Evolutionary conservation across 1,140 invertebrate genomes (phyloP).

Genomic region (Pseudomyrmex dendroicus): DNA sequence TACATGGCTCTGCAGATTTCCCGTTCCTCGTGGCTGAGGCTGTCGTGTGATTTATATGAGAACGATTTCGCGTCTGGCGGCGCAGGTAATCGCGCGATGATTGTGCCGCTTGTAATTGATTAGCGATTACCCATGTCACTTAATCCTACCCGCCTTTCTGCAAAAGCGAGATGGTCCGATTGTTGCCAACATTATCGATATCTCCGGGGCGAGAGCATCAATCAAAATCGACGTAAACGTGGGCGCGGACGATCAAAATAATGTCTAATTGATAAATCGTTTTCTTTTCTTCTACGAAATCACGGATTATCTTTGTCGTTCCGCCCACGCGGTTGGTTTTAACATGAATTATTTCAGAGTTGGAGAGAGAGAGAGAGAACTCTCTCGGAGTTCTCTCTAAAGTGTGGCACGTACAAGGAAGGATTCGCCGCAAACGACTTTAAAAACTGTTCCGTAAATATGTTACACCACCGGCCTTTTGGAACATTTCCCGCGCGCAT

Average conservation of each 20-base stretch:
- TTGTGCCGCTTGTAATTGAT: conserved; percentile 81
- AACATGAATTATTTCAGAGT: too few species aligned
- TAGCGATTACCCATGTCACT: conserved; percentile 74
- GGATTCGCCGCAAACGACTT: conserved; percentile 46
- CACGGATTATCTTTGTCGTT: conserved; percentile 4
- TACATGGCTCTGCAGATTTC: conserved; percentile 70
- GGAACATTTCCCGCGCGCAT: conserved; percentile 55
- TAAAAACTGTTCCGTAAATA: conserved; percentile 59
- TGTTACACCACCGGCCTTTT: conserved; percentile 40
- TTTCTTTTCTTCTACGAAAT: conserved; percentile 2
- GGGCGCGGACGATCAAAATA: conserved; percentile 2
- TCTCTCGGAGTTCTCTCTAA: not conserved
- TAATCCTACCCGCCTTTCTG: conserved; percentile 36
- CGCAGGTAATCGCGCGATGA: conserved; percentile 80
- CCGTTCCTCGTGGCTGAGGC: conserved; percentile 61
- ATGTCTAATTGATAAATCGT: conserved; percentile 42
- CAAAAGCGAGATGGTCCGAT: conserved; percentile 42
- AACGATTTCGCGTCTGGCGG: conserved; percentile 80
- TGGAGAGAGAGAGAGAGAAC: not conserved
- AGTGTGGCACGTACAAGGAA: not conserved
- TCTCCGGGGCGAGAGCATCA: conserved; percentile 27
- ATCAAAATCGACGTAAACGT: conserved; percentile 31
- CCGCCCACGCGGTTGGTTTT: too few species aligned
- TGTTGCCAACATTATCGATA: conserved; percentile 35
- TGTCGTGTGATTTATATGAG: conserved; percentile 82